phyloP scores from a whole-genome alignment of 92 coral and sea anemone species.

The Zoanthus gigantus region DNA sequence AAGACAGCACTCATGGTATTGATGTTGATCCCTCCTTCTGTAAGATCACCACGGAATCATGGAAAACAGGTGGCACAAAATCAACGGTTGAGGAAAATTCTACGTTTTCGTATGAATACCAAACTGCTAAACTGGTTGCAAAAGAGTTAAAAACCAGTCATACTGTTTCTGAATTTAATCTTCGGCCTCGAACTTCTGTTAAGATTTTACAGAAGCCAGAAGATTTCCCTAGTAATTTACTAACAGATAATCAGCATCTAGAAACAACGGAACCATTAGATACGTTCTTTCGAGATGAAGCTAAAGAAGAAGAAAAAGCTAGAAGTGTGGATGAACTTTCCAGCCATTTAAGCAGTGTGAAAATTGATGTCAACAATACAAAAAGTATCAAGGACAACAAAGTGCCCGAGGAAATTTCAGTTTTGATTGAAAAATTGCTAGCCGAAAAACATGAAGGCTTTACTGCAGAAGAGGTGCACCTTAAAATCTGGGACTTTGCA shows the following conservation, averaged over 20 bases:
- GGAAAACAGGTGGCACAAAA: neutral
- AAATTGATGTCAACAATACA: neutral
- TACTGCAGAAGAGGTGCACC: neutral
- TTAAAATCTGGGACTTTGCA: slow-evolving; percentile 37
- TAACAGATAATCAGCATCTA: neutral
- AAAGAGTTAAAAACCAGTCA: neutral
- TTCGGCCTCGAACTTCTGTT: neutral
- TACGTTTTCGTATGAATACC: slow-evolving; percentile 7
- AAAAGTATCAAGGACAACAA: neutral
- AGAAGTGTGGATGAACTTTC: no score
- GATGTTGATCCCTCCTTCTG: slow-evolving; percentile 20
- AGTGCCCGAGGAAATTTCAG: slow-evolving; percentile 15
- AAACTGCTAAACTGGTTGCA: slow-evolving; percentile 10
- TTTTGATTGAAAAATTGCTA: slow-evolving; percentile 8
- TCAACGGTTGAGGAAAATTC: neutral
- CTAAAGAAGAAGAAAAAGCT: no score
- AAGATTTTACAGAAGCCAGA: neutral
- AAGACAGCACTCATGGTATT: slow-evolving; percentile 20
- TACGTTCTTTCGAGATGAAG: neutral
- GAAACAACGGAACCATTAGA: neutral
- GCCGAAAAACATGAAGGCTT: neutral
- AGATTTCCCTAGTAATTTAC: neutral
- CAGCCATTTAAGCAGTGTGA: neutral
- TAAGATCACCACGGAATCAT: slow-evolving; percentile 18
- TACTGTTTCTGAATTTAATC: neutral